phyloP scores from a whole-genome alignment of 2,888 invertebrate genomes.

The Xestia c-nigrum region DNA sequence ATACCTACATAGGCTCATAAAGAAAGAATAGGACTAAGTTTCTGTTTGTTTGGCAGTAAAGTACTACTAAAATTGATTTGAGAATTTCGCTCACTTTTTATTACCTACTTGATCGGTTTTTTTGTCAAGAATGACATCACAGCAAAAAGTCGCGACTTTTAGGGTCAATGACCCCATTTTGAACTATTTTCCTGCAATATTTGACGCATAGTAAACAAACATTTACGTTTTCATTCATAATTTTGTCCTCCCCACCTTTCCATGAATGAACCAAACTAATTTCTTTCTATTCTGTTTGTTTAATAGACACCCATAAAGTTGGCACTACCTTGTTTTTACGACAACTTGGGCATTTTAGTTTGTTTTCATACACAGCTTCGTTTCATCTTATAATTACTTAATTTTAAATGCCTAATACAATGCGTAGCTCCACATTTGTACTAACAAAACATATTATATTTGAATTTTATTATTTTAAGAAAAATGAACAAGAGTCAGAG shows the following conservation, averaged over 20 bases:
- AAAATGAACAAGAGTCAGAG: conserved; percentile 53
- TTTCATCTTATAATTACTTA: not conserved
- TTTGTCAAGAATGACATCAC: conserved; percentile 1
- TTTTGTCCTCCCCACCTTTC: conserved; percentile 53
- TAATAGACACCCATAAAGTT: conserved; percentile 55
- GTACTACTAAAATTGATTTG: not conserved
- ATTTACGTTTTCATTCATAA: conserved; percentile 61
- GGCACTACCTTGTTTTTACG: conserved; percentile 57
- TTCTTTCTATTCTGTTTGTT: conserved; percentile 62
- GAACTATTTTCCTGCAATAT: conserved; percentile 18
- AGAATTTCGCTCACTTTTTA: not conserved
- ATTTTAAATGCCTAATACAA: not conserved
- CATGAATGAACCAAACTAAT: conserved; percentile 62
- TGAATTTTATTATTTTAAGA: conserved; percentile 13
- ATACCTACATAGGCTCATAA: not conserved
- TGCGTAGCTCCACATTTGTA: not conserved
- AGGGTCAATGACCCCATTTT: conserved; percentile 27
- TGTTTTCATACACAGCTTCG: not conserved
- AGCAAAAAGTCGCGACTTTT: conserved; percentile 9
- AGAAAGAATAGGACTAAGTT: conserved; percentile 1
- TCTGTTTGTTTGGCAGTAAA: not conserved
- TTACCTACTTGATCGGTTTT: not conserved
- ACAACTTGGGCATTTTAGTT: conserved; percentile 3
- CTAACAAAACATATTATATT: not conserved
- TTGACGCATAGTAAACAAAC: conserved; percentile 57